Conservation (phyloP, 2,797 vertebrate genomes). For the Sebastes nivosus region DNA sequence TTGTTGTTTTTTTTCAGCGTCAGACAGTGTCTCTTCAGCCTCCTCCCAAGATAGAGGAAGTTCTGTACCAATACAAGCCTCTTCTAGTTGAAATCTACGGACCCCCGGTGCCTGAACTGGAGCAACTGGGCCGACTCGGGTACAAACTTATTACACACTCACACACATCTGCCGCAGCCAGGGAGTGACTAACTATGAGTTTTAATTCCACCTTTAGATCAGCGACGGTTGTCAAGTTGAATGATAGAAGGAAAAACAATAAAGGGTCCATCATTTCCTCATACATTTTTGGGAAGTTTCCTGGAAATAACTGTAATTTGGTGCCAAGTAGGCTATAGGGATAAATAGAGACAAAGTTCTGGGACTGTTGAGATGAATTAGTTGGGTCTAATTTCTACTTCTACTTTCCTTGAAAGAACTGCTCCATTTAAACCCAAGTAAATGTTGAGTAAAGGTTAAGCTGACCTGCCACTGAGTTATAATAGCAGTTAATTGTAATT, state of each 20-base stretch:
- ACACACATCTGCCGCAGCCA: not conserved
- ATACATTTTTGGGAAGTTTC: not conserved
- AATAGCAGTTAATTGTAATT: not conserved
- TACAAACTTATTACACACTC: constrained; percentile 71
- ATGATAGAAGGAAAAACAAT: not conserved
- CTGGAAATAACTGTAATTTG: not conserved
- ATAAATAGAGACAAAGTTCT: not conserved
- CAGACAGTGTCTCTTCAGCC: constrained; percentile 91
- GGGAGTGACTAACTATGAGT: not conserved
- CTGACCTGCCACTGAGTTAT: not conserved
- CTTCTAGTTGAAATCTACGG: constrained; percentile 88
- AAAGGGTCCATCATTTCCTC: not conserved
- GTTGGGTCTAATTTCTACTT: not conserved
- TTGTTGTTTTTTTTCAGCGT: constrained; percentile 75
- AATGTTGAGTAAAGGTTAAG: not conserved
- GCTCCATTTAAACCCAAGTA: not conserved
- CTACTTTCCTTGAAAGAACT: not conserved
- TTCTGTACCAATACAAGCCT: constrained; percentile 89
- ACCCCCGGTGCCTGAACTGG: constrained; percentile 89
- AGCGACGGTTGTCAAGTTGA: not conserved
- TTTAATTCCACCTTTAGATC: not conserved
- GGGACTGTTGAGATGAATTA: not conserved
- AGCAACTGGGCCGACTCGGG: constrained; percentile 89
- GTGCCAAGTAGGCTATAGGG: not conserved
- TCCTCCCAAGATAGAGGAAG: constrained; percentile 86